Percentiles rank a stretch among this genome's conserved stretches.
phyloP scores from a whole-genome alignment of 2,888 invertebrate genomes.

The Trichacis sp. region DNA sequence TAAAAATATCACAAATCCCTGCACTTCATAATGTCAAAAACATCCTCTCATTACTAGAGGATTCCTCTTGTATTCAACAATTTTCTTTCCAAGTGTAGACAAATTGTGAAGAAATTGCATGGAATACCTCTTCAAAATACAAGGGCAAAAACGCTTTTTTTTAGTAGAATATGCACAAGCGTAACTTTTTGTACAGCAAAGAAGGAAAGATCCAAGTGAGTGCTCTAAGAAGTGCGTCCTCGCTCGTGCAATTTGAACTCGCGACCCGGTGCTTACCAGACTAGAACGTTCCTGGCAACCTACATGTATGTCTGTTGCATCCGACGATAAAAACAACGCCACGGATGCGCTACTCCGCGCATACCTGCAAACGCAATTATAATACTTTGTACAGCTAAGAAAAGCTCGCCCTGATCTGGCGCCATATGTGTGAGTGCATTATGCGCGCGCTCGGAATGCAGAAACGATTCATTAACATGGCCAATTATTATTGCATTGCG shows the following conservation, averaged over 20 bases:
- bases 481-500: background rate
- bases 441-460: background rate
- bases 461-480: background rate
- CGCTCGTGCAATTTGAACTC: slow-evolving; percentile 19
- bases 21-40: no score
- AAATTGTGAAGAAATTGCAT: no score
- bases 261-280: slow-evolving; percentile 24
- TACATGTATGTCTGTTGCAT: background rate
- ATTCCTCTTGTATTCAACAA: no score
- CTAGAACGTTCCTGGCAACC: slow-evolving; percentile 25
- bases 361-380: slow-evolving; percentile 25
- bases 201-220: no score
- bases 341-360: slow-evolving; percentile 8
- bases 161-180: no score
- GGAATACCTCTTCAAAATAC: no score
- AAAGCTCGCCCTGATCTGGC: slow-evolving; percentile 5
- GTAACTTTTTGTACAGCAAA: no score
- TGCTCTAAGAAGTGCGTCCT: background rate
- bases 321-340: slow-evolving; percentile 8
- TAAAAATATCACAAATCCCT: no score
- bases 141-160: no score
- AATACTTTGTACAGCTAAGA: no score
- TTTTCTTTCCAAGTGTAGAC: no score
- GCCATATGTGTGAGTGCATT: background rate
- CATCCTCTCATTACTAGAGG: no score